Conservation (phyloP, 2,113 vertebrate species). For the Sterrhoptilus dennistouni region DNA sequence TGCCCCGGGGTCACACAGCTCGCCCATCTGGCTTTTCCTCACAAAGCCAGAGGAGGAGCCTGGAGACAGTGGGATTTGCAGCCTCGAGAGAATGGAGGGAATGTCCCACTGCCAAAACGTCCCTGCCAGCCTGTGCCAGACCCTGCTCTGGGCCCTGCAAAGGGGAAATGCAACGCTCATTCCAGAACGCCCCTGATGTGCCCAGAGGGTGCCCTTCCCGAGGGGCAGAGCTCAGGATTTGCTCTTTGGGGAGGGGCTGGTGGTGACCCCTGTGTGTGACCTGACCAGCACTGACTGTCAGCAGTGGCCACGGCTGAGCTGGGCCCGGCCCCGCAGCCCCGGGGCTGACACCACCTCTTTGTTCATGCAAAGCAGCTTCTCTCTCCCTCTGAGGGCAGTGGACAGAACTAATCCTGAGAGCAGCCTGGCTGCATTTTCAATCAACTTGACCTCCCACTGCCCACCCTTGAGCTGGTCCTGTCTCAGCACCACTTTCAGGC, state of each 20-base stretch:
- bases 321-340: neutral
- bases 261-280: neutral
- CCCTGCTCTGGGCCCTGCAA: neutral
- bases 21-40: neutral
- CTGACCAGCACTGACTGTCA: fast-evolving
- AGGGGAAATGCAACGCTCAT: fast-evolving
- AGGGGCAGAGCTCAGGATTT: neutral
- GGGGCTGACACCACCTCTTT: neutral
- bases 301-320: neutral
- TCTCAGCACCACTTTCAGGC: neutral
- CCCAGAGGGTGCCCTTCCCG: neutral
- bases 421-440: neutral
- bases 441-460: neutral
- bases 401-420: neutral
- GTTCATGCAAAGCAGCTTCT: neutral
- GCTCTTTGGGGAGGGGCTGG: neutral
- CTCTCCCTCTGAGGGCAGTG: neutral
- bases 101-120: neutral
- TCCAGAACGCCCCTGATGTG: neutral
- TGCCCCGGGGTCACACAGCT: neutral
- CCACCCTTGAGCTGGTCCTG: neutral
- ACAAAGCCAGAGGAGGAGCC: neutral
- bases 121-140: neutral
- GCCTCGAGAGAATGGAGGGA: neutral
- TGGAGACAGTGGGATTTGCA: neutral